Percentiles rank a stretch among this genome's conserved stretches.
Conservation (phyloP, 1,140 invertebrate species). For the Dufourea novaeangliae region DNA sequence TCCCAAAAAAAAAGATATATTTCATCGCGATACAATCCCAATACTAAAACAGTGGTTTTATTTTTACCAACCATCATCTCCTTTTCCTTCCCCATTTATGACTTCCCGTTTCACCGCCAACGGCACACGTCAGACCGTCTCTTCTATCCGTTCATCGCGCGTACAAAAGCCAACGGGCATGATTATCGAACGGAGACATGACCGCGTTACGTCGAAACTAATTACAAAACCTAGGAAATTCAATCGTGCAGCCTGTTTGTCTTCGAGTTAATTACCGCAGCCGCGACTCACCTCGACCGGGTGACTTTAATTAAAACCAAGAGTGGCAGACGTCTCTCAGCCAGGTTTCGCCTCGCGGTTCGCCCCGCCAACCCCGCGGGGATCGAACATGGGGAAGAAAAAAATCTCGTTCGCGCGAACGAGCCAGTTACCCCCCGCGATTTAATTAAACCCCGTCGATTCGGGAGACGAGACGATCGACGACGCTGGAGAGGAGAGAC, state of each 20-base stretch:
- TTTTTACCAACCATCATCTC: too few relatives aligned
- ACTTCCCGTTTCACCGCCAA: neutral
- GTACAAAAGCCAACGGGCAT: neutral
- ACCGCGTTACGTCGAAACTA: constrained; percentile 56
- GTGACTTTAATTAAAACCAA: constrained; percentile 54
- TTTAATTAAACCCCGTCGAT: constrained; percentile 37
- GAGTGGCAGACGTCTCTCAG: constrained; percentile 31
- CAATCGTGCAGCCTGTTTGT: constrained; percentile 50
- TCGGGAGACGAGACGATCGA: constrained; percentile 21
- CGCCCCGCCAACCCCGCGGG: neutral
- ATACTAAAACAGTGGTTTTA: too few relatives aligned
- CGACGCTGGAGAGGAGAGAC: neutral
- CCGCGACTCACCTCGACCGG: constrained; percentile 8
- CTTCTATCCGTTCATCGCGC: neutral
- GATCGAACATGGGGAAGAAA: constrained; percentile 9
- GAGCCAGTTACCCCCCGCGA: constrained; percentile 7
- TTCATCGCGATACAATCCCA: too few relatives aligned
- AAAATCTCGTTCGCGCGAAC: constrained; percentile 33
- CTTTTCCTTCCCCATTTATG: neutral
- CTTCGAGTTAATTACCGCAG: constrained; percentile 55
- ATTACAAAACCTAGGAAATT: constrained; percentile 60
- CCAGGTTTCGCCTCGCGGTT: neutral
- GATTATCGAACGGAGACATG: neutral
- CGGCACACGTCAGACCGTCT: neutral
- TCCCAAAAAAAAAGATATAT: too few relatives aligned